phyloP scores from a whole-genome alignment of 2,113 vertebrate genomes.

The Heptranchias perlo region DNA sequence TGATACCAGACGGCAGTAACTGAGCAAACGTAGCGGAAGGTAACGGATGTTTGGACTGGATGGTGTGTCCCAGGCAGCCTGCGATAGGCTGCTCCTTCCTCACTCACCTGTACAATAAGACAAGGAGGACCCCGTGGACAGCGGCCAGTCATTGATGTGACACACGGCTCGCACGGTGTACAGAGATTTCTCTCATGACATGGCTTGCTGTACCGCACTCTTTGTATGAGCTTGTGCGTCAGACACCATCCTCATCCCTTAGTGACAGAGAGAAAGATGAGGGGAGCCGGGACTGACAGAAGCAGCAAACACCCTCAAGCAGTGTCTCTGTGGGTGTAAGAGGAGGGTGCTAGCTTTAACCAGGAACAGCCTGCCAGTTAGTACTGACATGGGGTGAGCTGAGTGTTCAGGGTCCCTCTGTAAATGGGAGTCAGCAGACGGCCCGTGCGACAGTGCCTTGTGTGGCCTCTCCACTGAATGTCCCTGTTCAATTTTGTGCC shows the following conservation, averaged over 20 bases:
- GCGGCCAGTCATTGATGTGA: background rate
- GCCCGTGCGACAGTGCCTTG: background rate
- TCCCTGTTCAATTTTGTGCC: background rate
- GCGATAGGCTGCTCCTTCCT: background rate
- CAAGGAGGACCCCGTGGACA: background rate
- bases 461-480: background rate
- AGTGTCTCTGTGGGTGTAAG: background rate
- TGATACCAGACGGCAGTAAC: background rate
- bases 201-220: background rate
- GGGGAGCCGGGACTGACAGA: background rate
- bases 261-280: background rate
- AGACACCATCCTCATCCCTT: background rate
- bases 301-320: background rate
- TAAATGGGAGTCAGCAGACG: background rate
- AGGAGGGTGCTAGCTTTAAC: background rate
- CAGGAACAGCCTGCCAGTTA: background rate
- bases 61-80: background rate
- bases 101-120: background rate
- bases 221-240: background rate
- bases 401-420: too few species aligned
- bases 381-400: background rate
- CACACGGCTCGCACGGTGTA: background rate
- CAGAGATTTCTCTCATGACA: background rate
- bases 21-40: background rate
- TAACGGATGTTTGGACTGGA: background rate